Conservation (phyloP, 1,140 invertebrate genomes). For the Leguminivora glycinivorella region DNA sequence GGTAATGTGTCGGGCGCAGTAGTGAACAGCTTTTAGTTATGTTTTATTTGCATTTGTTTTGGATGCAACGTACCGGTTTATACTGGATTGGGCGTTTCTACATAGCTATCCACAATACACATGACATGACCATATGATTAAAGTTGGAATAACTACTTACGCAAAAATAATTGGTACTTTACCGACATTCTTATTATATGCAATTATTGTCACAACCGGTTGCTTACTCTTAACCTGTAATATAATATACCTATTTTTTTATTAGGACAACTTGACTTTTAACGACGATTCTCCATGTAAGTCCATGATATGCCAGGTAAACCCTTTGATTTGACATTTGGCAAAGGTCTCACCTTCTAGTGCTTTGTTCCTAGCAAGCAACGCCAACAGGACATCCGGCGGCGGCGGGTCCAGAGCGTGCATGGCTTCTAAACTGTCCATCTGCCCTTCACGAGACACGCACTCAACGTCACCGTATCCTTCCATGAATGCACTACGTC, state of each 20-base stretch:
- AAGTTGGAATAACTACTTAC: background rate
- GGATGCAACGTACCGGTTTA: background rate
- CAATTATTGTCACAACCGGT: too few species aligned
- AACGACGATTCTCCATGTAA: too few species aligned
- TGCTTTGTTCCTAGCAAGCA: constrained; percentile 91
- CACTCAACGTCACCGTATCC: constrained; percentile 62
- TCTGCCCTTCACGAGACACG: constrained; percentile 51
- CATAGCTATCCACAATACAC: background rate
- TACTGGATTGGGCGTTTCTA: background rate
- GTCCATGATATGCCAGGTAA: too few species aligned
- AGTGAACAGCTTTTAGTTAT: constrained; percentile 19
- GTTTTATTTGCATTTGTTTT: background rate
- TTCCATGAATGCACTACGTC: constrained; percentile 53
- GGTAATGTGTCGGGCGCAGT: constrained; percentile 8
- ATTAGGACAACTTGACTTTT: too few species aligned
- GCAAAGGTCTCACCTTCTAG: constrained; percentile 85
- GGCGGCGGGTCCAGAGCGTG: constrained; percentile 79
- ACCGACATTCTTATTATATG: too few species aligned
- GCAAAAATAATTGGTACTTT: too few species aligned
- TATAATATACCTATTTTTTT: too few species aligned
- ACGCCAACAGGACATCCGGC: constrained; percentile 89
- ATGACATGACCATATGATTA: constrained; percentile 9
- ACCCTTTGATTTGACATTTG: background rate
- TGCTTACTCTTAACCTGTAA: too few species aligned
- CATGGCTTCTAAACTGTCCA: constrained; percentile 64